Evolutionary conservation across 2,888 invertebrate species (phyloP), one percentile per base, ranked within the genome.

Genomic region (Calephelis perditalis): DNA sequence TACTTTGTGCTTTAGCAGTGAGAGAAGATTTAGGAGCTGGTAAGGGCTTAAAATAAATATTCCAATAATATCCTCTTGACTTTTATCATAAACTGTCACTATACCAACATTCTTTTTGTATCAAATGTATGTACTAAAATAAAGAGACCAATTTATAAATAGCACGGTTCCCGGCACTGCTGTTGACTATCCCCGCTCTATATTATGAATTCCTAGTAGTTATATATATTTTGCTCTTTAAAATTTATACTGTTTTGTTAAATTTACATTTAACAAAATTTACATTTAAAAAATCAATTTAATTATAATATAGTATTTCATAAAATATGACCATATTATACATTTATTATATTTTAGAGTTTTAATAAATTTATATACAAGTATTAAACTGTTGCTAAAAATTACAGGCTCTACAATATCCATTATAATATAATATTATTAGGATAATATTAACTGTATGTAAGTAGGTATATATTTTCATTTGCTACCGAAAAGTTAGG

Each of bases 1-100:
- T 97, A 75, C 92, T 99, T 73, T 98, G 97, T 91, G 98, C 98
- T 78, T 92, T 99, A 74, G 96, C 97, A 75, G 98, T 99, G 70
- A 93, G 98, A 77, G 99, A 99, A 86, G 99, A 99, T 92, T 93
- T 98, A 78, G 97, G 97, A 75, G 92, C 95, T 82, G 97, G 97
- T 96, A 91, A 93, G 94, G 52, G 26, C 36, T 54, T 54, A 54
- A 90, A 69, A 68, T 67, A 69, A 65, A 60, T 73, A 66, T 69
- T 67, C 68, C 66, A 71, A 77, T 79, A 77, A 75, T 61, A 64
- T 62, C 62, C 59, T 52, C 58, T 10, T 64, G 52, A 45, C 58
- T 57, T 12, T 11, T 3, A 55, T 37, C 9, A 36, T 35, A 44
- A 55, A 43, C 44, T 44, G 44, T 59, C 44, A 44, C 35, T 54